Evolutionary conservation across 2,113 vertebrate species (phyloP).

Genomic region (Megalops atlanticus): DNA sequence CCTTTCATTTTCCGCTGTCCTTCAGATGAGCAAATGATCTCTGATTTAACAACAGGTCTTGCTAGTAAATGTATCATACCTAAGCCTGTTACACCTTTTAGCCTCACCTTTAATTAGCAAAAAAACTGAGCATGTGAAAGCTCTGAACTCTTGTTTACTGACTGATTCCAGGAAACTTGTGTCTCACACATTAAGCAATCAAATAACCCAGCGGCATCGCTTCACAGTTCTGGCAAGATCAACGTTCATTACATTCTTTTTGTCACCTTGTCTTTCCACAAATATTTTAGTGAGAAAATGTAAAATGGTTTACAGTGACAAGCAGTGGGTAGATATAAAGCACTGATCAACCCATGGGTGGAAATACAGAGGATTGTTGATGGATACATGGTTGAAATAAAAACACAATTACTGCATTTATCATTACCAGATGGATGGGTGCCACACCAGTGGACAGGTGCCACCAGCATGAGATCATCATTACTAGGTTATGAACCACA

Average conservation of each 20-base stretch:
- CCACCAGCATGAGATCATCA: not conserved
- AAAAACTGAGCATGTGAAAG: too few relatives aligned
- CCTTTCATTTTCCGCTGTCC: not conserved
- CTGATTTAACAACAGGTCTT: not conserved
- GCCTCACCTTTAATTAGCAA: not conserved
- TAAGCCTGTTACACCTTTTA: not conserved
- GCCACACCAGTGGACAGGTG: not conserved
- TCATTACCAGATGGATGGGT: conserved; percentile 1
- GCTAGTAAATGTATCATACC: not conserved
- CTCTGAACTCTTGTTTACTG: not conserved
- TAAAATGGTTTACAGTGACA: not conserved
- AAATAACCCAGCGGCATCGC: not conserved
- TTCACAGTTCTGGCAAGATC: not conserved
- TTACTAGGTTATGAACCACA: not conserved
- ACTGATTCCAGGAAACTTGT: not conserved
- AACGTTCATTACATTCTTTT: not conserved
- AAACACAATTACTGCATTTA: conserved; percentile 2
- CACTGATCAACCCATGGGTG: not conserved
- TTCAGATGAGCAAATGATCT: not conserved
- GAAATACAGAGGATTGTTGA: not conserved
- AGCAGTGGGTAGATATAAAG: not conserved
- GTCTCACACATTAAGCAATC: not conserved
- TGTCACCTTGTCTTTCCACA: not conserved
- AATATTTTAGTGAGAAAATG: not conserved
- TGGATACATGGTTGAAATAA: not conserved